Evolutionary conservation across 2,113 vertebrate genomes (phyloP).

Genomic region (Coregonus clupeaformis): DNA sequence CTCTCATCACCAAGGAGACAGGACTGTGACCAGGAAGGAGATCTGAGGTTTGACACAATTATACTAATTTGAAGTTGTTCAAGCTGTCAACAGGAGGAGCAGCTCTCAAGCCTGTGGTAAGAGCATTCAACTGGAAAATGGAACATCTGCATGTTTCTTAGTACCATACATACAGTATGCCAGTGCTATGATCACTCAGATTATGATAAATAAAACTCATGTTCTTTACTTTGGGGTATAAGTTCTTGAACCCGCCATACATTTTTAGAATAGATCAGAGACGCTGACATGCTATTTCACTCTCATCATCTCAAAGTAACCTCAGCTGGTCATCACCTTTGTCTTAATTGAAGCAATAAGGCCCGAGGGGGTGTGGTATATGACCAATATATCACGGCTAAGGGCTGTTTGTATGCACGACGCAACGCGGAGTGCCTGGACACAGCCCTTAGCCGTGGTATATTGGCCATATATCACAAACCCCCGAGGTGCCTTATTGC

Average conservation of each 20-base stretch:
- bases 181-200: background rate
- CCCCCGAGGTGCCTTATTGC: no score
- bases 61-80: background rate
- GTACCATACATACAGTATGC: background rate
- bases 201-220: background rate
- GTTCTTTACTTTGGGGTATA: background rate
- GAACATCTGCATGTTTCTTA: background rate
- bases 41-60: background rate
- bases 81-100: background rate
- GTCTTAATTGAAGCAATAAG: background rate
- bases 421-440: no score
- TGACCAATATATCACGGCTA: background rate
- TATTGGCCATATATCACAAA: no score
- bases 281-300: background rate
- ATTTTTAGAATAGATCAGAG: background rate
- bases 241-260: background rate
- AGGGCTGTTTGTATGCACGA: no score
- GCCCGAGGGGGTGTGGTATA: background rate
- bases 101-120: background rate
- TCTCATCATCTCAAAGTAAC: background rate
- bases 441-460: no score
- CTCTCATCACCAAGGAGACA: background rate
- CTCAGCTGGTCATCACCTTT: background rate
- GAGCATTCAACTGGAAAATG: constrained; percentile 5
- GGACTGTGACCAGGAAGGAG: constrained; percentile 37